Base-by-base conservation (phyloP, 2,888 invertebrate species). In the Pinctada fucata region DNA sequence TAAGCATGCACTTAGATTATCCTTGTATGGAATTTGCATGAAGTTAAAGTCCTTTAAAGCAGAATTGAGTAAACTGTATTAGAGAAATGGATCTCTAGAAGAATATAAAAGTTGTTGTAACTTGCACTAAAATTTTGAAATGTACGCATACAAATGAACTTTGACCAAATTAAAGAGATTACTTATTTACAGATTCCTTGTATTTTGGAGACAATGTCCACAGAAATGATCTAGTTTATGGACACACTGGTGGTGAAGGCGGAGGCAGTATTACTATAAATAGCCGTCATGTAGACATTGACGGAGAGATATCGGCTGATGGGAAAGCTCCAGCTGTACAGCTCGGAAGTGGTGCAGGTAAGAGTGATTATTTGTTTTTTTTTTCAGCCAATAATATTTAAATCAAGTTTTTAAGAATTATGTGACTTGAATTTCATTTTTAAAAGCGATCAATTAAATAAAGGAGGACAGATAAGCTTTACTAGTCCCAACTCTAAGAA, bases 241-340 rank as follows among this genome's bases (percentile, higher is more conserved):
- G 83, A 63, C 84, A 86, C 13, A 66, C 85, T 4, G 89, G 89
- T 13, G 89, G 88, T 6, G 79, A 78, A 48, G 88, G 89, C 50
- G 89, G 89, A 50, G 88, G 88, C 2, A 75, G 72, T 47, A 31
- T 89, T 10, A 63, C 66, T n/a, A 64, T 89, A 3, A 78, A 76
- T 52, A 85, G 86, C 72, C 76, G 84, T 66, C 87, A 88, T 73
- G 82, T 89, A 13, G 86, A 87, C 67, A 78, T 89, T 66, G 89
- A 89, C 78, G 89, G 89, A 3, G 76, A 79, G 51, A 82, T 89
- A 69, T 76, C 83, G 10, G 83, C 79, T 1, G 83, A 88, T 79
- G 89, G 89, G 10, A 51, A 75, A 10, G 16, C 72, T 49, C 85
- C 87, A 3, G 82, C 82, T 49, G 51, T 63, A 3, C 72, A 76